These are phyloP conservation scores for Stomatorhinus ivindoensis DNA, from an alignment of 2,113 vertebrate species.

Conservation along the genomic window DNA sequence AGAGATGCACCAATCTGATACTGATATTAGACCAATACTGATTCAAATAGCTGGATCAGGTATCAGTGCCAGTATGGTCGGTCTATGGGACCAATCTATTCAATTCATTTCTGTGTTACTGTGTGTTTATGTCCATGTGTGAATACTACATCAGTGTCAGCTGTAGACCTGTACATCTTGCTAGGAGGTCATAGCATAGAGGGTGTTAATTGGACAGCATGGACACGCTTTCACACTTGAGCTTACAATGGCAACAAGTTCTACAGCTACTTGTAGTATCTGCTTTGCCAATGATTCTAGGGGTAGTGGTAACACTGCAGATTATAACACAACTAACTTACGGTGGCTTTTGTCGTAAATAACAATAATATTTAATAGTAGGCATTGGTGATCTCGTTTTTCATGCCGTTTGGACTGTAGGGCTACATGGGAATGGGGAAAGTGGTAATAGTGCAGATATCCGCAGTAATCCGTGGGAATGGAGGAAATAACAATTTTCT, in stretches of 20 bases:
- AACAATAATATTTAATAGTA: neutral
- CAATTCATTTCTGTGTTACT: neutral
- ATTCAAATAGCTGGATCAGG: neutral
- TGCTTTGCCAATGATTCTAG: neutral
- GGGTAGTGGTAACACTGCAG: neutral
- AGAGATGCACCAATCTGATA: no score
- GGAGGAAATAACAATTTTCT: neutral
- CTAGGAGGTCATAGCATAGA: no score
- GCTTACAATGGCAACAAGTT: no score
- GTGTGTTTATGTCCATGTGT: no score
- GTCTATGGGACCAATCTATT: neutral
- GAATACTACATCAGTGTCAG: no score
- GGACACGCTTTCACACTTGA: no score
- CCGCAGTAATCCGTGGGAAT: neutral
- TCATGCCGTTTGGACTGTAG: neutral
- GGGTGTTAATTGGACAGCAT: no score
- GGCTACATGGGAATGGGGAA: neutral
- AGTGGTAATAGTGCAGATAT: neutral
- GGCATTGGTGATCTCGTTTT: neutral
- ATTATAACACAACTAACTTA: neutral
- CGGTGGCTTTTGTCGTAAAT: neutral
- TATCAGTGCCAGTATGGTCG: neutral
- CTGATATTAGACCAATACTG: neutral
- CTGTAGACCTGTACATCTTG: no score
- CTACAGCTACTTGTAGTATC: no score